Base-by-base conservation (phyloP, 2,888 invertebrate species). In the Nudaria mundana region DNA sequence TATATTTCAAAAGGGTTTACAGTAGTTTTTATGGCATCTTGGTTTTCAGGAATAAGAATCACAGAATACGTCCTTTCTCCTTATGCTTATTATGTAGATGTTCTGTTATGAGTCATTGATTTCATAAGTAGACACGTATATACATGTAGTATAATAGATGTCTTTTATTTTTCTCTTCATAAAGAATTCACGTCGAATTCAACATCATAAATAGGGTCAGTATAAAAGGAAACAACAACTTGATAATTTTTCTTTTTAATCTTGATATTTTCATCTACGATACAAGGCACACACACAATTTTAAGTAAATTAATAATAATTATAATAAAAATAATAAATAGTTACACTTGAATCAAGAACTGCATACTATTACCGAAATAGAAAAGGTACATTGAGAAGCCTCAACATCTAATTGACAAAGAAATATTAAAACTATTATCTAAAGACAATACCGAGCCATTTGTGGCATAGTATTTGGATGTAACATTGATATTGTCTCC, bases 211-310 rank as follows among this genome's bases (percentile, higher is more conserved):
- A n/a, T n/a, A 11, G 15, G 24, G 20, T 13, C 12, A 10, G 5
- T 10, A 29, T 37, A 56, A 73, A 74, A 70, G 63, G 71, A 83
- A 83, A 79, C 67, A 8, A 76, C 74, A 65, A 59, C 60, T 54
- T 78, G 82, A 87, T 86, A 83, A 76, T 89, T 90, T 90, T 89
- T 81, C 77, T 75, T 88, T 88, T 90, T 88, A 90, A 90, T 90
- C 87, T 88, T 88, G 86, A 89, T 90, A 90, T 90, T 90, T 90
- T 89, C 86, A 86, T 90, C 90, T 90, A 90, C 89, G 82, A 91
- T 92, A 92, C 91, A 92, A 92, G 91, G 92, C 92, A 92, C 92
- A 92, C 91, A 91, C 91, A 91, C 90, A 91, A 87, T 87, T 87
- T 85, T 82, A 86, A 87, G 81, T 82, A 86, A 81, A 86, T 79